Percentiles rank a stretch among this genome's conserved stretches.
These are phyloP conservation scores for Dryocosmus kuriphilus DNA, from an alignment of 2,888 invertebrate genomes.

Conservation along the genomic window DNA sequence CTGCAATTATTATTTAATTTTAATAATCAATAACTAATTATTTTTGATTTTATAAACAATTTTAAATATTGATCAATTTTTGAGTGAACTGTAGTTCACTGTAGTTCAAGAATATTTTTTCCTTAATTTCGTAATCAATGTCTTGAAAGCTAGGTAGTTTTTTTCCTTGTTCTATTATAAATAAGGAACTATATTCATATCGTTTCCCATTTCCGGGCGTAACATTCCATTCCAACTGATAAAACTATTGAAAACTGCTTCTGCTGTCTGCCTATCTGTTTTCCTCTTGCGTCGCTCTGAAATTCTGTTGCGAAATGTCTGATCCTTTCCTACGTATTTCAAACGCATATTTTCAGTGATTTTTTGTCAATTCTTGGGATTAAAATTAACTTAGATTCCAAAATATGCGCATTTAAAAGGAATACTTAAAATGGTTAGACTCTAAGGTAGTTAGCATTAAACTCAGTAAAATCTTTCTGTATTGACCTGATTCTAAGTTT, in stretches of 20 bases:
- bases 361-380: neutral
- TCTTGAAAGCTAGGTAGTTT: neutral
- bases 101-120: neutral
- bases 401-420: no score
- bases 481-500: no score
- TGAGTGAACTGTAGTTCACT: no score
- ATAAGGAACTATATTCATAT: conserved; percentile 40
- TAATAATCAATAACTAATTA: no score
- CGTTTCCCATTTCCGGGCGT: conserved; percentile 49
- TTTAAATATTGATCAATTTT: no score
- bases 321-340: neutral
- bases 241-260: conserved; percentile 51
- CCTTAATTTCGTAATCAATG: neutral
- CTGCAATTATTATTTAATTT: no score
- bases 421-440: no score
- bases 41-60: no score
- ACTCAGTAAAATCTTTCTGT: no score
- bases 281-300: conserved; percentile 27
- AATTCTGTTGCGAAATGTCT: neutral
- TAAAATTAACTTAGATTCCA: neutral
- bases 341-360: neutral
- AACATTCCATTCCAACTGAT: conserved; percentile 52
- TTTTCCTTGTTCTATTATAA: neutral
- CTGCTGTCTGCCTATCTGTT: conserved; percentile 43
- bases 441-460: no score